Conservation (phyloP, 1,140 invertebrate species). For the Dinoponera quadriceps region DNA sequence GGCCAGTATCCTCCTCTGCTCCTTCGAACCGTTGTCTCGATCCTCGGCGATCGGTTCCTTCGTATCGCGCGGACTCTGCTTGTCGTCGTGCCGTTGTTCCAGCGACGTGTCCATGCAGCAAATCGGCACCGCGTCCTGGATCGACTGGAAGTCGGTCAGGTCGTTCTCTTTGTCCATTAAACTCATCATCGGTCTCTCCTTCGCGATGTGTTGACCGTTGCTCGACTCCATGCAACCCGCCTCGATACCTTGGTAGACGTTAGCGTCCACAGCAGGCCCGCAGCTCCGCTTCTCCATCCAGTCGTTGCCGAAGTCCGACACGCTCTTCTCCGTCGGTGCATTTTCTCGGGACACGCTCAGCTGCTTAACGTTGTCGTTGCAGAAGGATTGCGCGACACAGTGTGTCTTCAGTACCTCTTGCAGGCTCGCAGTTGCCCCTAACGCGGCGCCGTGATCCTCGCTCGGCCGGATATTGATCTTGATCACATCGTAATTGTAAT, state of each 20-base stretch:
- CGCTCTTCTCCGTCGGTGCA: conserved; percentile 30
- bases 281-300: conserved; percentile 50
- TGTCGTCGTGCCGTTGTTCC: conserved; percentile 11
- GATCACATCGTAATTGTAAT: conserved; percentile 51
- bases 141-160: conserved; percentile 36
- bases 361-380: conserved; percentile 42
- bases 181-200: conserved; percentile 10
- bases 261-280: neutral
- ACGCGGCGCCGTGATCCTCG: neutral
- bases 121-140: conserved; percentile 1
- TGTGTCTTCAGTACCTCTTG: conserved; percentile 46
- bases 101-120: conserved; percentile 10
- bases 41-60: conserved; percentile 20
- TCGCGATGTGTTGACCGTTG: neutral
- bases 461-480: conserved; percentile 16
- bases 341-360: conserved; percentile 34
- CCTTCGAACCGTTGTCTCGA: conserved; percentile 9
- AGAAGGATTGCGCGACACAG: conserved; percentile 47
- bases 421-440: conserved; percentile 9
- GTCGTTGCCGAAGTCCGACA: conserved; percentile 23
- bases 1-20: conserved; percentile 60
- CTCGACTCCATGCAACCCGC: conserved; percentile 11
- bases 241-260: neutral
- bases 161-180: conserved; percentile 28
- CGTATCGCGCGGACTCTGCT: neutral